phyloP scores from a whole-genome alignment of 2,113 vertebrate species.

The Oxyura jamaicensis region DNA sequence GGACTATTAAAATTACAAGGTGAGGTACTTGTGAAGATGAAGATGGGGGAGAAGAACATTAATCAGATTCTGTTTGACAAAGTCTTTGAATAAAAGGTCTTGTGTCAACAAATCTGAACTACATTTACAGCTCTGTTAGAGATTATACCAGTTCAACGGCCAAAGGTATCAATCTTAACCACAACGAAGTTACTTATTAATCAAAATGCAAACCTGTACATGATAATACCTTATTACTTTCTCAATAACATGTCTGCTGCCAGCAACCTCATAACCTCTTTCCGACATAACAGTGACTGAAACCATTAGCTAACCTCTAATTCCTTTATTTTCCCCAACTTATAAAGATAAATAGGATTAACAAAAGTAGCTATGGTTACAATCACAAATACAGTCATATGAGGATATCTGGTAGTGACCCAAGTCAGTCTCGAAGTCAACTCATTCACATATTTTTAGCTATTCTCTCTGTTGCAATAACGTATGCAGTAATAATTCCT shows the following conservation, averaged over 20 bases:
- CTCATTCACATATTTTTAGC: not conserved
- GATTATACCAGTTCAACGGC: slow-evolving; percentile 44
- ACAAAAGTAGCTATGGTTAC: not conserved
- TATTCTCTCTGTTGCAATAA: not conserved
- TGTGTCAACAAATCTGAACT: slow-evolving; percentile 48
- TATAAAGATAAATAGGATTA: not conserved
- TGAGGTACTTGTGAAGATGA: not conserved
- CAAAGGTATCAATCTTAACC: slow-evolving; percentile 43
- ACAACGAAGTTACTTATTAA: slow-evolving; percentile 69
- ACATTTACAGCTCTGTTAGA: not conserved
- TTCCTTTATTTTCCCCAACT: not conserved
- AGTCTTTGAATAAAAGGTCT: slow-evolving; percentile 24
- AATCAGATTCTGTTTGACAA: slow-evolving; percentile 5
- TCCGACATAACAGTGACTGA: not conserved
- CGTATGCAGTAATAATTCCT: not conserved
- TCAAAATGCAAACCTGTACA: slow-evolving; percentile 15
- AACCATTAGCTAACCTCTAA: not conserved
- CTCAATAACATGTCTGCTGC: not conserved
- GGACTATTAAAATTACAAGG: not conserved
- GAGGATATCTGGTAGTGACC: not conserved
- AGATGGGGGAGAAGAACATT: not conserved
- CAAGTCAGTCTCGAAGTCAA: not conserved
- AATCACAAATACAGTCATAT: not conserved
- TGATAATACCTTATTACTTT: slow-evolving; percentile 10
- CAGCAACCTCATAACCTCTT: not conserved